These are phyloP conservation scores for Hesperophylax magnus DNA, from an alignment of 1,140 invertebrate genomes.

Conservation along the genomic window DNA sequence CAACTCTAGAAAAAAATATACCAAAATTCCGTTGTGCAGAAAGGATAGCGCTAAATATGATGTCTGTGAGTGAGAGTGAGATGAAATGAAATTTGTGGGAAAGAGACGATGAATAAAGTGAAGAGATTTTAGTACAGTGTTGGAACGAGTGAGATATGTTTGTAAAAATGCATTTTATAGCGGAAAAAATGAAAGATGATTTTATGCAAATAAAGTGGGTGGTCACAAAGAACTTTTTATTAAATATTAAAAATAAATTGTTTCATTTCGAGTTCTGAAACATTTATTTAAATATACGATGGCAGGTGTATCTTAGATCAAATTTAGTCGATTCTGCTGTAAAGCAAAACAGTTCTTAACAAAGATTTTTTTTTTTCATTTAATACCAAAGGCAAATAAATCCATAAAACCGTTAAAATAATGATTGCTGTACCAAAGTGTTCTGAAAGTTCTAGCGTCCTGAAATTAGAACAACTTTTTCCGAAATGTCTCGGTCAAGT, in stretches of 20 bases:
- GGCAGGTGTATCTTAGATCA: too few species aligned
- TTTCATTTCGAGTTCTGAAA: background rate
- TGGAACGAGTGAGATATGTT: background rate
- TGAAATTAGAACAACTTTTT: too few species aligned
- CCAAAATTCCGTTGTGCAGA: background rate
- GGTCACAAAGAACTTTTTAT: background rate
- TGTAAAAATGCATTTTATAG: background rate
- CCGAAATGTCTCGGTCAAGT: too few species aligned
- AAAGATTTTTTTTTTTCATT: too few species aligned
- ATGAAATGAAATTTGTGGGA: background rate
- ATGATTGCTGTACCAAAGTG: too few species aligned
- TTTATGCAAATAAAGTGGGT: conserved; percentile 4
- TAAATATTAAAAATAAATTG: conserved; percentile 18
- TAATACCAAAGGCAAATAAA: too few species aligned
- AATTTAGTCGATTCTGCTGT: too few species aligned
- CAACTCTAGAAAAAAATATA: background rate
- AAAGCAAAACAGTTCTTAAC: too few species aligned
- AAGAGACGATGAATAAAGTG: background rate
- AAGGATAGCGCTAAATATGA: background rate
- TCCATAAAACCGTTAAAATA: too few species aligned
- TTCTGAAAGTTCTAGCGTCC: too few species aligned
- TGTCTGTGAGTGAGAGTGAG: background rate
- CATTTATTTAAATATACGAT: too few species aligned
- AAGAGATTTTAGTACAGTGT: background rate
- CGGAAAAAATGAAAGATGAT: conserved; percentile 11